phyloP scores from a whole-genome alignment of 2,797 vertebrate genomes.

The Muscicapa comitata region DNA sequence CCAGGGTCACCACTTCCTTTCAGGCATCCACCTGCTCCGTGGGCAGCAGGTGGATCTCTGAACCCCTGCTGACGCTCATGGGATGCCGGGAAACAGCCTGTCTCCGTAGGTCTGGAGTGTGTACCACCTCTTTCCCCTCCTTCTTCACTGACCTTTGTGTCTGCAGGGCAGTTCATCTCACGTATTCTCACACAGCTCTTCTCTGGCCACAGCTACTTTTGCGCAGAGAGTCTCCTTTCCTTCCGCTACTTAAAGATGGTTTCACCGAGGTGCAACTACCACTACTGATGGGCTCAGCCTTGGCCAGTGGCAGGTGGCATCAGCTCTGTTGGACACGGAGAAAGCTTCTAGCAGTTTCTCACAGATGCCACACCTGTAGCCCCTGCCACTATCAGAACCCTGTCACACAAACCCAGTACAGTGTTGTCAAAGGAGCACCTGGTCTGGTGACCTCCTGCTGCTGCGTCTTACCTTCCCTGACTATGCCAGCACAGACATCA shows the following conservation, averaged over 20 bases:
- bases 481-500: background rate
- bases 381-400: background rate
- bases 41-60: background rate
- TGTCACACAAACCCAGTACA: background rate
- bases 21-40: background rate
- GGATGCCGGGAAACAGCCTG: background rate
- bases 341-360: background rate
- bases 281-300: background rate
- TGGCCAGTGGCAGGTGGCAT: fast-evolving
- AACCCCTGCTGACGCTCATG: background rate
- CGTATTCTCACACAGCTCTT: background rate
- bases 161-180: background rate
- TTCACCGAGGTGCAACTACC: background rate
- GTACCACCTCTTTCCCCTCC: background rate
- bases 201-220: background rate
- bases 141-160: background rate
- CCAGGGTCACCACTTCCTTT: no score
- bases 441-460: background rate
- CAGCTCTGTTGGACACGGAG: fast-evolving
- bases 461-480: background rate
- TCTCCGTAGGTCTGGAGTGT: background rate
- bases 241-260: background rate
- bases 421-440: background rate
- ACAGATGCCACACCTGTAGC: background rate
- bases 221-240: background rate